Evolutionary conservation across 2,797 vertebrate species (phyloP).

Genomic region (Ambastaia sidthimunki): DNA sequence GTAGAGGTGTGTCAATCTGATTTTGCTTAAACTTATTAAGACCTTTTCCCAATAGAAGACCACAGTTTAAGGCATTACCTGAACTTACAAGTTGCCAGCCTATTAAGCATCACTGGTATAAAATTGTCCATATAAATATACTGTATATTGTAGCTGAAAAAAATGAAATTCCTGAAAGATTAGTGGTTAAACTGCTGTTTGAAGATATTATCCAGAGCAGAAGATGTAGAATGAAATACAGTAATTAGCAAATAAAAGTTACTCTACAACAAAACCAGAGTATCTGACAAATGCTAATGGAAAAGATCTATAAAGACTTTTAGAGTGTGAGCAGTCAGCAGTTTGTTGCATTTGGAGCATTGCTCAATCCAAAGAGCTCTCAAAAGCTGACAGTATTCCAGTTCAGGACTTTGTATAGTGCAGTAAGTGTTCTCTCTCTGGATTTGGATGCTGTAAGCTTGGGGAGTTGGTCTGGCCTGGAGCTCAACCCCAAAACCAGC

Average conservation of each 20-base stretch:
- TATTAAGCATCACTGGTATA: neutral
- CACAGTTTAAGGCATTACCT: too few relatives aligned
- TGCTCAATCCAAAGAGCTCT: constrained; percentile 30
- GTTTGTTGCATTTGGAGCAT: constrained; percentile 2
- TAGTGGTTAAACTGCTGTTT: too few relatives aligned
- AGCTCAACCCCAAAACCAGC: constrained; percentile 62
- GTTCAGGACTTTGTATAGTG: constrained; percentile 28
- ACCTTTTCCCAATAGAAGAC: too few relatives aligned
- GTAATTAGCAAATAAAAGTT: constrained; percentile 1
- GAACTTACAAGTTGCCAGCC: too few relatives aligned
- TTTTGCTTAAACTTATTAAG: too few relatives aligned
- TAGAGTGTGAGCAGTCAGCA: neutral
- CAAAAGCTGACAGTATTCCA: constrained; percentile 31
- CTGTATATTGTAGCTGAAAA: too few relatives aligned
- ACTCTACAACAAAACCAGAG: neutral
- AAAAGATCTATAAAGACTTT: constrained; percentile 14
- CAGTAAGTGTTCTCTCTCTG: constrained; percentile 30
- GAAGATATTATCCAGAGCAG: neutral
- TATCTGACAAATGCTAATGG: constrained; percentile 14
- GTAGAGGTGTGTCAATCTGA: too few relatives aligned
- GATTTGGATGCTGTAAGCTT: constrained; percentile 36
- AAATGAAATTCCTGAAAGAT: too few relatives aligned
- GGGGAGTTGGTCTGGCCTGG: constrained; percentile 53
- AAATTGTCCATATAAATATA: neutral
- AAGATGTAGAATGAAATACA: neutral